Evolutionary conservation across 1,140 invertebrate species (phyloP), one percentile per base, ranked within the genome.

Genomic region (Aphelinus atriplicis): DNA sequence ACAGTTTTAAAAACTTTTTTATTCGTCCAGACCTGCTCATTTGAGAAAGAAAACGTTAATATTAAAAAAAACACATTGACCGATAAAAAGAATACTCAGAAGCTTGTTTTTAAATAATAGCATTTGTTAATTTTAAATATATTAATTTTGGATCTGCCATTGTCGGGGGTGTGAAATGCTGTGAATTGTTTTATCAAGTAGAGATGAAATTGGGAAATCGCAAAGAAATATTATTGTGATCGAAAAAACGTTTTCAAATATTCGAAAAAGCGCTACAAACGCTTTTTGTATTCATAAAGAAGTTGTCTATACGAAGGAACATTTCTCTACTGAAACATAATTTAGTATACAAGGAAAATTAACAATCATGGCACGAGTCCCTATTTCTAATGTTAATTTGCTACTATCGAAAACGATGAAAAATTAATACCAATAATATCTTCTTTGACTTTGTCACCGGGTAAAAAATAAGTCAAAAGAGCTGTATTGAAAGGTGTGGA

Each of bases 1-100:
- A 43, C 65, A 65, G 61, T 64, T 58, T 63, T 3, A 70, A 70
- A 68, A 7, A 69, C 46, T 50, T 66, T 76, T 76, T 71, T 76
- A 76, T 68, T 46, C 51, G 50, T 58, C 5, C 56, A 45, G 64
- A 51, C 66, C 46, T 68, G 61, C 0, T n/a, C 63, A 48, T 62
- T 45, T 50, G 46, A 63, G 46, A 66, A 42, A 62, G 43, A 26
- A 26, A 26, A 26, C 26, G 26, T 26, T 26, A 26, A 26, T 26
- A 26, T 26, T 26, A 26, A 26, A 26, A 26, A 26, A 26, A 26
- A 26, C 26, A 26, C 26, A 26, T 26, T 26, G 26, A 26, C 26
- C 26, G 26, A 26, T 26, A 26, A 26, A 26, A 26, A 26, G 26
- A 26, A 26, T 26, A 26, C 26, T 26, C 26, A 26, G 26, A 26